Evolutionary conservation across 2,888 invertebrate genomes (phyloP), one percentile per base, ranked within the genome.

Genomic region (Nemapogon koenigi): DNA sequence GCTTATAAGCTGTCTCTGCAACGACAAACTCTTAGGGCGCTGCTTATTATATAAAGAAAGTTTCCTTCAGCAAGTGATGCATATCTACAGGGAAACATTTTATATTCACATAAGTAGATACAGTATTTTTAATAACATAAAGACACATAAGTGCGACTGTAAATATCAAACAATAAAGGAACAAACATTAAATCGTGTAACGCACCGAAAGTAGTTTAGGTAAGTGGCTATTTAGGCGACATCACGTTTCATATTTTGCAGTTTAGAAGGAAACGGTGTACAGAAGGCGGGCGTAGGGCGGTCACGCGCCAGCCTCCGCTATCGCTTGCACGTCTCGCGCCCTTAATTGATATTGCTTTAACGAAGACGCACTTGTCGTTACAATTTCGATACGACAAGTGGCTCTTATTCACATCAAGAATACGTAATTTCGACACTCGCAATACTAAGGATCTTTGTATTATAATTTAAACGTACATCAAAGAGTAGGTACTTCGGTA

Each of bases 161-260:
- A 28, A 15, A 15, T 28, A 22, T 8, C 6, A 8, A 22, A 22
- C 6, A 66, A 61, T 62, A 59, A 57, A 58, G 57, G 59, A 55
- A 65, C 55, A 69, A 67, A 71, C 69, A 68, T 52, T 56, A 61
- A 56, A 57, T 57, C 48, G 55, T 57, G 53, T 54, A 54, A 53
- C 55, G 55, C 45, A 48, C 49, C 50, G 47, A 50, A 57, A 57
- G 63, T 55, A 59, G 60, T 63, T 61, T 55, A 56, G 57, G 55
- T 57, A 62, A 66, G 62, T 59, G 62, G 56, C 62, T 71, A 57
- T 68, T 75, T 71, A 73, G 53, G 69, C 68, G 56, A 63, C 62
- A 66, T 58, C 72, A 73, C 73, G 73, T 72, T 67, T 68, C 54
- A 57, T 62, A 59, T 62, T 67, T 66, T 59, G 57, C 55, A 68